A percentile compares a stretch with the other conserved stretches of the same genome.
Evolutionary conservation across 2,888 invertebrate genomes (phyloP).

Genomic region (Chrysotoxum bicinctum): DNA sequence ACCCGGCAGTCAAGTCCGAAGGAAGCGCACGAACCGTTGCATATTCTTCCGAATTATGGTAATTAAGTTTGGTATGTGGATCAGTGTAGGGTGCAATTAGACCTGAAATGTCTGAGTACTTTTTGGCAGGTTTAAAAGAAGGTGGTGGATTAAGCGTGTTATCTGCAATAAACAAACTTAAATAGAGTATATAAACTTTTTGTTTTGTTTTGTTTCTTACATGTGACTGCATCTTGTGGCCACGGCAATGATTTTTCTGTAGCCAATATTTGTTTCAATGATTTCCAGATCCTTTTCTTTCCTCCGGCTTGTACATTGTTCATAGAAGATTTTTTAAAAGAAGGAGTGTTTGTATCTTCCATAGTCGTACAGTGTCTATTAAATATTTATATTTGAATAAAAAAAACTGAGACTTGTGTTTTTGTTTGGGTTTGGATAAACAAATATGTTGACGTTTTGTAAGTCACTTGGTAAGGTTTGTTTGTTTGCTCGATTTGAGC

Average conservation of each 20-base stretch:
- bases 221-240: slow-evolving; percentile 89
- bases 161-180: slow-evolving; percentile 83
- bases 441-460: neutral
- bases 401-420: neutral
- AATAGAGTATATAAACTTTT: neutral
- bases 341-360: slow-evolving; percentile 37
- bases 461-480: neutral
- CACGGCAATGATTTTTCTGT: slow-evolving; percentile 90
- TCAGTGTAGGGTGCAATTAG: slow-evolving; percentile 93
- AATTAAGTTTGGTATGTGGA: slow-evolving; percentile 93
- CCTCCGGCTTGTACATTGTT: slow-evolving; percentile 75
- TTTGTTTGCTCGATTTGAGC: neutral
- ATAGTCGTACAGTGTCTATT: neutral
- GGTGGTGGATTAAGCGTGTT: slow-evolving; percentile 95
- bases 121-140: slow-evolving; percentile 94
- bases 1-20: slow-evolving; percentile 95
- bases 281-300: slow-evolving; percentile 93
- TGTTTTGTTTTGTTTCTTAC: slow-evolving; percentile 51
- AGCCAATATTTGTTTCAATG: slow-evolving; percentile 92
- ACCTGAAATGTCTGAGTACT: slow-evolving; percentile 96
- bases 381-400: neutral
- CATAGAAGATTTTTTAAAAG: slow-evolving; percentile 77
- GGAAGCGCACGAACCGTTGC: slow-evolving; percentile 92
- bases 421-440: neutral
- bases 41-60: slow-evolving; percentile 93